phyloP scores from a whole-genome alignment of 2,113 vertebrate genomes.

The Chionodraco myersi region DNA sequence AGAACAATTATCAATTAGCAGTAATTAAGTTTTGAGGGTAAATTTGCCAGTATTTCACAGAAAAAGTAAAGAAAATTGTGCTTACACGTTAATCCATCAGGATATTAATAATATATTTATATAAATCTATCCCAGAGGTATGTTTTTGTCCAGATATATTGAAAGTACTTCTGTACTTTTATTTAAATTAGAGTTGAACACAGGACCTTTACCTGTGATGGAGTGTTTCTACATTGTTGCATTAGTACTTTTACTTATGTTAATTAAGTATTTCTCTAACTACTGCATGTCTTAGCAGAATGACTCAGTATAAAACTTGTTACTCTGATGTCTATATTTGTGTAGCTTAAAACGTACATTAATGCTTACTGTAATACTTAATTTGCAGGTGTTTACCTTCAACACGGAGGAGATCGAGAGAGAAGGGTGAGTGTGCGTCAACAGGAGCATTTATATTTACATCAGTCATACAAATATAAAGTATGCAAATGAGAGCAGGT shows the following conservation, averaged over 20 bases:
- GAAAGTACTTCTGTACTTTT: not conserved
- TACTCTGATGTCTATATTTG: not conserved
- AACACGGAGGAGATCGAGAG: constrained; percentile 93
- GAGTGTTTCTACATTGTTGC: not conserved
- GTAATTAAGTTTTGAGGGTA: not conserved
- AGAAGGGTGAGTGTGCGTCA: constrained; percentile 88
- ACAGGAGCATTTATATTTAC: constrained; percentile 35
- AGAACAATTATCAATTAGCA: too few relatives aligned
- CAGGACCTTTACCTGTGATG: not conserved
- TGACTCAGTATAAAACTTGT: not conserved
- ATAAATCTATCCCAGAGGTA: too few relatives aligned
- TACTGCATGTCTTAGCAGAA: not conserved
- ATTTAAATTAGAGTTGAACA: not conserved
- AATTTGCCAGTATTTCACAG: not conserved
- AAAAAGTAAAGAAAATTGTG: not conserved
- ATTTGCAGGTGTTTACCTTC: constrained; percentile 89
- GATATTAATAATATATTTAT: too few relatives aligned
- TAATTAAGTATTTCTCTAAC: not conserved
- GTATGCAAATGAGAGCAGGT: constrained; percentile 33
- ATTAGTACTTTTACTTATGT: not conserved
- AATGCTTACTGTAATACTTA: not conserved
- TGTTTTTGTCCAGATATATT: not conserved
- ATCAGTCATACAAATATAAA: constrained; percentile 39
- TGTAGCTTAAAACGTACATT: not conserved
- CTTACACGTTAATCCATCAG: too few relatives aligned